phyloP scores from a whole-genome alignment of 1,140 invertebrate species.

The Bursaphelenchus mucronatus region DNA sequence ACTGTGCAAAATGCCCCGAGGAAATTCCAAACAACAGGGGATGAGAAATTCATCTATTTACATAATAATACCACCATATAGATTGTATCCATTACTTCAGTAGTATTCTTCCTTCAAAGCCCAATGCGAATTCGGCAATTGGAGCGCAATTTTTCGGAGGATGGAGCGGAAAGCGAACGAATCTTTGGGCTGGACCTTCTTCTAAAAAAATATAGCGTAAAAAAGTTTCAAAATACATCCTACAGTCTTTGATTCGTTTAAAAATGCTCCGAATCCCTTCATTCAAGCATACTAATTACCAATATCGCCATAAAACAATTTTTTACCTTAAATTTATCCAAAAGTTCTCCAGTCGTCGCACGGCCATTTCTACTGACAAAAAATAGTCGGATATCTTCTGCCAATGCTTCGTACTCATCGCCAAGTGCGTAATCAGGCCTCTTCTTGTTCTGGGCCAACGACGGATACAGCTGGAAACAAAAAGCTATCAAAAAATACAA shows the following conservation, averaged over 20 bases:
- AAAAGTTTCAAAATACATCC: conserved; percentile 10
- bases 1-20: no score
- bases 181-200: conserved; percentile 34
- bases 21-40: no score
- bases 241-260: conserved; percentile 12
- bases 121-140: conserved; percentile 42
- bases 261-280: conserved; percentile 2
- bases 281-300: conserved; percentile 24
- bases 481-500: neutral
- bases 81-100: conserved; percentile 14
- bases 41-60: no score
- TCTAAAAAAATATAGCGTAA: conserved; percentile 43
- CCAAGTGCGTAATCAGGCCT: conserved; percentile 20
- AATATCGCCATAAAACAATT: conserved; percentile 10
- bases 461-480: conserved; percentile 40
- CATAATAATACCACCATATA: no score
- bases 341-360: conserved; percentile 45
- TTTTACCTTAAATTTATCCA: conserved; percentile 45
- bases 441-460: conserved; percentile 26
- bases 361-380: conserved; percentile 36
- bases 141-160: conserved; percentile 23
- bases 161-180: conserved; percentile 50
- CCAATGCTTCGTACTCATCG: conserved; percentile 52
- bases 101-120: conserved; percentile 34
- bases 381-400: conserved; percentile 46